A percentile compares a stretch with the other conserved stretches of the same genome.
phyloP scores from a whole-genome alignment of 2,888 invertebrate species.

The Calliscelio sp. region DNA sequence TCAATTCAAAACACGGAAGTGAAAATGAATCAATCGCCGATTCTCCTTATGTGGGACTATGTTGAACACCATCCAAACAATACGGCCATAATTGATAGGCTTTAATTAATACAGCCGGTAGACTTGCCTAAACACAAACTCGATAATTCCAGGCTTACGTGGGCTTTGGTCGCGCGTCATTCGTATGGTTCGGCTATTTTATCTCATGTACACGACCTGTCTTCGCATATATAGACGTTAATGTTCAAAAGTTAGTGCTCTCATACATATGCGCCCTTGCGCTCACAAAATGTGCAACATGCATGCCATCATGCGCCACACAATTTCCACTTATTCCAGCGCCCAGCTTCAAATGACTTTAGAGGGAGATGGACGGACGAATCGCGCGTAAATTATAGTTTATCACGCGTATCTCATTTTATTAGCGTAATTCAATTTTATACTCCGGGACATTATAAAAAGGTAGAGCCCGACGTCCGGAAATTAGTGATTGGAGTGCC shows the following conservation, averaged over 20 bases:
- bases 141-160: conserved; percentile 82
- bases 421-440: conserved; percentile 59
- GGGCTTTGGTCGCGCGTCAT: conserved; percentile 81
- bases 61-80: conserved; percentile 68
- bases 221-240: conserved; percentile 58
- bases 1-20: not conserved
- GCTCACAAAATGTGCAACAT: conserved; percentile 39
- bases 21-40: not conserved
- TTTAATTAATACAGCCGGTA: conserved; percentile 81
- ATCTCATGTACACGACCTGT: conserved; percentile 65
- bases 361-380: conserved; percentile 16
- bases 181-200: conserved; percentile 77
- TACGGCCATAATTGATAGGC: conserved; percentile 81
- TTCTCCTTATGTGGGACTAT: conserved; percentile 18
- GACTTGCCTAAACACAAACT: conserved; percentile 79
- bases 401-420: conserved; percentile 48
- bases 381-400: conserved; percentile 35
- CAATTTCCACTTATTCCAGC: conserved; percentile 58
- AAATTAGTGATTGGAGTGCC: not conserved
- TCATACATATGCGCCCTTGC: conserved; percentile 26
- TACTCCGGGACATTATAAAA: conserved; percentile 35
- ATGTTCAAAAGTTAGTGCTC: conserved; percentile 61
- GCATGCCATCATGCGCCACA: conserved; percentile 37
- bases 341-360: conserved; percentile 50
- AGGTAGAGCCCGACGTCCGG: conserved; percentile 25